Evolutionary conservation across 2,797 vertebrate species (phyloP), one percentile per base, ranked within the genome.

Genomic region (Chaetodon trifasciatus): DNA sequence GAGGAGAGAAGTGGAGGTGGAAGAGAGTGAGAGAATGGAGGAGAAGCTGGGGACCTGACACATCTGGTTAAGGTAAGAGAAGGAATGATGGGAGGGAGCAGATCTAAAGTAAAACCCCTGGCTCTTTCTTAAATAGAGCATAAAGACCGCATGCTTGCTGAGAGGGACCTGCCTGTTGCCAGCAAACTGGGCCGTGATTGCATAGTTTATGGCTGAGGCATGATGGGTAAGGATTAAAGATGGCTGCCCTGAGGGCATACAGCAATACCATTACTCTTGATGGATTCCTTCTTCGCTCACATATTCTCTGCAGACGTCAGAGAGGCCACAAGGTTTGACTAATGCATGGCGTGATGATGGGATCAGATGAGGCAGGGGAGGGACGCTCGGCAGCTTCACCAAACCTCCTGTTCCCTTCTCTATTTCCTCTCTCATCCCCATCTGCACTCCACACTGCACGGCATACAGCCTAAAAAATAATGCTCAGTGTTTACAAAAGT

Each of bases 231-330:
- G 94, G 90, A 95, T 93, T 94, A 95, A 95, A 95, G 90, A 96
- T 95, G 93, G 93, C 91, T 95, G 74, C 89, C 94, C 92, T 95
- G 90, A 89, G 96, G 96, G 93, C 91, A 92, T 93, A 94, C 94
- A 88, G 90, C 94, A 95, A 93, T 94, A 93, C 89, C 89, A 92
- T 95, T 96, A 93, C 91, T 95, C 94, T 94, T 96, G 94, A 97
- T 96, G 89, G 96, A 95, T 96, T 95, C 92, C 83, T 89, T 88
- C 88, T 94, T 95, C 91, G 87, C 91, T 95, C 90, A 88, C 93
- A 96, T 93, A 95, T 92, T 96, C 95, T 95, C 89, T 91, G 92
- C 90, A 93, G 91, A 94, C 92, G 81, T 89, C 93, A 94, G 93
- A 92, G 72, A 81, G 84, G 90, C 92, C 94, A 90, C 87, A 90